A percentile compares a stretch with the other conserved stretches of the same genome.
phyloP scores from a whole-genome alignment of 2,113 vertebrate species.

The Capreolus pygargus region DNA sequence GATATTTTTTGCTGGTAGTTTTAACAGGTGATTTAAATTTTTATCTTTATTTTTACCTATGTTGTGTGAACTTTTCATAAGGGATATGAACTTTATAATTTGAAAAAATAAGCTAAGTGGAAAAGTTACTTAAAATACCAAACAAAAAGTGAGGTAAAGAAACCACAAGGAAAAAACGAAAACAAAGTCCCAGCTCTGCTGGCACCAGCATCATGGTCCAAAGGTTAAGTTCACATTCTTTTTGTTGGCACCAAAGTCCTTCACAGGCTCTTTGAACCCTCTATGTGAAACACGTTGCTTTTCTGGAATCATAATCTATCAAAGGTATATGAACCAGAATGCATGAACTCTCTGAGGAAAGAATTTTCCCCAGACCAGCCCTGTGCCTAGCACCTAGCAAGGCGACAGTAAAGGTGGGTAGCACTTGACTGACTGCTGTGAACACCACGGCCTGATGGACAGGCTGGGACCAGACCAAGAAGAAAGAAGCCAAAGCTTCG shows the following conservation, averaged over 20 bases:
- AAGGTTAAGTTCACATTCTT: slow-evolving; percentile 9
- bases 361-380: not conserved
- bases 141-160: not conserved
- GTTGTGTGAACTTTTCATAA: not conserved
- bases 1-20: not conserved
- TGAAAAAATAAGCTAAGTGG: not conserved
- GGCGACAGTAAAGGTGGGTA: not conserved
- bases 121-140: slow-evolving; percentile 4
- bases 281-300: not conserved
- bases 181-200: not conserved
- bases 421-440: not conserved
- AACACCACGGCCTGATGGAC: not conserved
- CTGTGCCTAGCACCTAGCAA: not conserved
- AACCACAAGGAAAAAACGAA: not conserved
- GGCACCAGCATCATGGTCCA: not conserved
- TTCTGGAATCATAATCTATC: not conserved
- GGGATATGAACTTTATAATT: slow-evolving; percentile 1
- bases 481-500: not conserved
- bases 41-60: slow-evolving; percentile 17
- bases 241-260: not conserved
- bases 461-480: not conserved
- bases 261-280: not conserved
- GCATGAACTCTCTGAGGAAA: not conserved
- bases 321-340: not conserved
- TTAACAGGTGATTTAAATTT: not conserved